Base-by-base conservation (phyloP, 2,797 vertebrate species). In the Varecia variegata region DNA sequence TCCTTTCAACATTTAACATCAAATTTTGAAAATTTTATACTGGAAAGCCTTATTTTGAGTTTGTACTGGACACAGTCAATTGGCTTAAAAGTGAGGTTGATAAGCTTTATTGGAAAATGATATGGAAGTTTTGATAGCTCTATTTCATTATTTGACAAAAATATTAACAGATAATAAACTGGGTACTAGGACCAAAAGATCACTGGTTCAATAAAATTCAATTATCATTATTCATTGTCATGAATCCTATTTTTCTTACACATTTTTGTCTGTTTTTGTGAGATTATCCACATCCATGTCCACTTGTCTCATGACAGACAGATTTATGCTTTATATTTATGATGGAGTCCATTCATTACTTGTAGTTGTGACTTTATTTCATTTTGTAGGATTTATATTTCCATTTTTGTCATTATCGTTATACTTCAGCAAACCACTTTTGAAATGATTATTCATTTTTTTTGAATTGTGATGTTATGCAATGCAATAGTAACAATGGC, bases 91-190 rank as follows among this genome's bases (percentile, higher is more conserved):
- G 40, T 52, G 35, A 90, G 43, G 30, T 35, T 89, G 27, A 45
- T 65, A 60, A 88, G 32, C 23, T 60, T 96, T 76, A 80, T n/a
- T 81, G 58, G 45, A 79, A 96, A 95, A 89, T 79, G 86, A n/a
- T 79, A 50, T 23, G 35, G 25, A 74, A 38, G 27, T n/a, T 71
- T 94, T 40, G 15, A 38, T 82, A 73, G n/a, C 12, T 79, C 84
- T 68, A 38, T 60, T 32, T 45, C 54, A 60, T 87, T 95, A 83
- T 80, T 85, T 96, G 52, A 90, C 83, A 80, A 77, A 91, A 89
- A 30, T 68, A 14, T 77, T 93, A 73, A 43, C 12, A n/a, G 56
- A 58, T 62, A 68, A 68, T 92, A 62, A 96, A 81, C 32, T 47
- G 32, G 25, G 3, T 70, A 25, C 25, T 35, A 84, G 80, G 32